Percentiles rank a stretch among this genome's conserved stretches.
Conservation (phyloP, 2,888 invertebrate species). For the Epinotia bilunana region DNA sequence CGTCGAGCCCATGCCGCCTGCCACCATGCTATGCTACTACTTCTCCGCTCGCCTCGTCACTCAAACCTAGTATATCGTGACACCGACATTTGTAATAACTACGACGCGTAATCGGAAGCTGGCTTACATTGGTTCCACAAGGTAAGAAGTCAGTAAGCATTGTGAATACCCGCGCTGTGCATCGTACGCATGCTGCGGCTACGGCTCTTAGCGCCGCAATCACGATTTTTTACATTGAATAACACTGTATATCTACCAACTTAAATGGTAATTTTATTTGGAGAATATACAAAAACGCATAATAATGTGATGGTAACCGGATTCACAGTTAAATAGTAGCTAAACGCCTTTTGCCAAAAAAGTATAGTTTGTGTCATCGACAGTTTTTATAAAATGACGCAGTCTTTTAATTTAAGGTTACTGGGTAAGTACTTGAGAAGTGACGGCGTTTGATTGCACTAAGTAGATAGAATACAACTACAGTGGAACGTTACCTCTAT, state of each 20-base stretch:
- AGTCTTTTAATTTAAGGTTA: background rate
- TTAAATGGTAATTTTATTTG: too few species aligned
- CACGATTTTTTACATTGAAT: constrained; percentile 16
- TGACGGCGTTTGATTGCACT: background rate
- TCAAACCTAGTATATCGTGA: background rate
- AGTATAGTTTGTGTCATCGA: background rate
- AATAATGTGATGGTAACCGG: background rate
- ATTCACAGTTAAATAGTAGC: background rate
- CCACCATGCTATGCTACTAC: background rate
- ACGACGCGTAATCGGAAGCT: background rate
- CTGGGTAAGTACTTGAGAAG: background rate
- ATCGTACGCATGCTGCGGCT: background rate
- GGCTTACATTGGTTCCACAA: background rate
- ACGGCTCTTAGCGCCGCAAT: constrained; percentile 31
- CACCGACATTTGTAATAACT: background rate
- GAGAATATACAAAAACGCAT: background rate
- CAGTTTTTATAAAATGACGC: background rate
- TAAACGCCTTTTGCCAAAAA: background rate
- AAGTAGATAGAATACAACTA: too few species aligned
- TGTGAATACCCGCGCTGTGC: background rate
- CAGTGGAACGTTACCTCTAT: too few species aligned
- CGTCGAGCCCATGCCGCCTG: constrained; percentile 48
- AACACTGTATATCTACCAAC: background rate
- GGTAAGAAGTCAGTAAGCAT: background rate
- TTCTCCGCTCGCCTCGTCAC: background rate